These are phyloP conservation scores for Drosophila pandora DNA, from an alignment of 1,140 invertebrate species.

Conservation along the genomic window DNA sequence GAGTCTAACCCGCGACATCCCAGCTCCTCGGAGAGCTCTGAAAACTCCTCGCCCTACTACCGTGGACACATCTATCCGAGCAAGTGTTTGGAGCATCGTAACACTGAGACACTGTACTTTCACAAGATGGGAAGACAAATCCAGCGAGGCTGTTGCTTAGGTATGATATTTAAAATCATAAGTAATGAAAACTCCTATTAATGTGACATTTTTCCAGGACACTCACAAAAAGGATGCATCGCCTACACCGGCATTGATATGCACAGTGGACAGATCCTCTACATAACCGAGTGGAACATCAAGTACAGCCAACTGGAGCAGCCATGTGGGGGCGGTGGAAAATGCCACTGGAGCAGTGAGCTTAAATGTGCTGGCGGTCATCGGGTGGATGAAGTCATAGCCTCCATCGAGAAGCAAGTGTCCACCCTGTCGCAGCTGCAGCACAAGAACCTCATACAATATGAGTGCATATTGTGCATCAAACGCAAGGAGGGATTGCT, in stretches of 20 bases:
- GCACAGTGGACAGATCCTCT: constrained; percentile 87
- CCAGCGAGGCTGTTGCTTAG: constrained; percentile 72
- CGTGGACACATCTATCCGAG: constrained; percentile 67
- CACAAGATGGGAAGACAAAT: constrained; percentile 78
- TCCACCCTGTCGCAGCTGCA: constrained; percentile 87
- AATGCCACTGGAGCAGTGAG: constrained; percentile 73
- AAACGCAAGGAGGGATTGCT: constrained; percentile 86
- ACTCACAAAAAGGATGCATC: constrained; percentile 87
- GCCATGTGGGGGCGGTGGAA: constrained; percentile 60
- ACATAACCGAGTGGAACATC: constrained; percentile 89
- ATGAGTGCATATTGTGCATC: constrained; percentile 88
- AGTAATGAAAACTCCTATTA: not conserved
- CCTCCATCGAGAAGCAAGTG: constrained; percentile 89
- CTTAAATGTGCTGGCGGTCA: constrained; percentile 70
- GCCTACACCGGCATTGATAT: constrained; percentile 89
- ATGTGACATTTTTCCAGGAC: constrained; percentile 79
- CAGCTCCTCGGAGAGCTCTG: constrained; percentile 79
- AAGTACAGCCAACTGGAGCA: constrained; percentile 83
- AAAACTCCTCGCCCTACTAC: constrained; percentile 75
- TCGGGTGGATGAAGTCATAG: constrained; percentile 83
- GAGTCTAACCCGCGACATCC: constrained; percentile 73
- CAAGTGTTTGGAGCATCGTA: constrained; percentile 75
- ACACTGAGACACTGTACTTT: constrained; percentile 76
- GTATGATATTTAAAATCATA: not conserved
- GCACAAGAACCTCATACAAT: constrained; percentile 89